Percentiles rank a stretch among this genome's conserved stretches.
Conservation (phyloP, 2,888 invertebrate genomes). For the Resseliella maxima region DNA sequence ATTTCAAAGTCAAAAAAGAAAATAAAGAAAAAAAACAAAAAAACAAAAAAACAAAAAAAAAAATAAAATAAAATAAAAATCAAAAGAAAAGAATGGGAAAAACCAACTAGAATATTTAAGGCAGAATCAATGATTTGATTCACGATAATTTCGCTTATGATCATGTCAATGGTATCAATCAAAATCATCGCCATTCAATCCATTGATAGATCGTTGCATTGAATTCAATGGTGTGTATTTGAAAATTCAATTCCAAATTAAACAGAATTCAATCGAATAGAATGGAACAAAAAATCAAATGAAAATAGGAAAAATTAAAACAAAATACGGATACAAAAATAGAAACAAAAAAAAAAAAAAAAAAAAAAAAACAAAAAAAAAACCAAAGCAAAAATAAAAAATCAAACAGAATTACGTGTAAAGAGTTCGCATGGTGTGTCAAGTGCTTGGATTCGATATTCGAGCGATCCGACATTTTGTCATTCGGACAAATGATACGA, state of each 20-base stretch:
- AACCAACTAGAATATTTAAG: background rate
- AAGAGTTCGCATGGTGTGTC: slow-evolving; percentile 42
- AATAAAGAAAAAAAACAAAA: too few species aligned
- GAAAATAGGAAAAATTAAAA: background rate
- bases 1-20: background rate
- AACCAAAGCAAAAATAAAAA: background rate
- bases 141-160: background rate
- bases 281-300: background rate
- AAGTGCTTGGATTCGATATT: slow-evolving; percentile 8
- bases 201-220: background rate
- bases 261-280: background rate
- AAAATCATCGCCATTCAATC: background rate
- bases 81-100: background rate
- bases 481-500: background rate
- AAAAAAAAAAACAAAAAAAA: background rate
- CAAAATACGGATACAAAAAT: background rate
- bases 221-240: background rate
- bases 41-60: background rate
- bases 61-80: slow-evolving; percentile 6
- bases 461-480: background rate
- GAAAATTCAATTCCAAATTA: background rate
- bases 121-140: background rate
- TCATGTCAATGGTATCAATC: background rate
- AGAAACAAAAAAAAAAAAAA: background rate
- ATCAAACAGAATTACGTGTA: slow-evolving; percentile 48